Conservation (phyloP, 2,797 vertebrate genomes). For the Urophycis tenuis region DNA sequence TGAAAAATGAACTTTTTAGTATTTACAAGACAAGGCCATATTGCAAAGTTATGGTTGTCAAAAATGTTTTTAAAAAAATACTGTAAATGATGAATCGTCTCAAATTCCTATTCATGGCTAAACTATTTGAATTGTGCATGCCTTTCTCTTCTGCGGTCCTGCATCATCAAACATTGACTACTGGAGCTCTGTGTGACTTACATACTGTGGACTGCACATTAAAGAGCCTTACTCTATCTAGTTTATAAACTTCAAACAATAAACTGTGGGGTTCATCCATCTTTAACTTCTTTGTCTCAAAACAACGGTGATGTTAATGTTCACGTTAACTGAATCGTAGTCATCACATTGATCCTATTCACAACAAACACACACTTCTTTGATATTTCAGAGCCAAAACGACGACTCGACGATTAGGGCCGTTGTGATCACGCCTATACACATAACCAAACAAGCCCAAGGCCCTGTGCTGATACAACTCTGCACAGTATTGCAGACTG, state of each 20-base stretch:
- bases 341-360: neutral
- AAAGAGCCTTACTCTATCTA: no score
- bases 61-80: slow-evolving; percentile 56
- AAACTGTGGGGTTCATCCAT: neutral
- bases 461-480: no score
- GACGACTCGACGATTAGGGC: neutral
- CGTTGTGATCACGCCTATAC: neutral
- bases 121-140: slow-evolving; percentile 65
- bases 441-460: no score
- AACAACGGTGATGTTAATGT: neutral
- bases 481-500: no score
- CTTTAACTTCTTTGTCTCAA: neutral
- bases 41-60: slow-evolving; percentile 51
- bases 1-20: no score
- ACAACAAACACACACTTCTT: no score
- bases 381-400: neutral
- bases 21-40: slow-evolving; percentile 48
- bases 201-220: neutral
- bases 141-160: slow-evolving; percentile 25
- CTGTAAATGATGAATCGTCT: slow-evolving; percentile 52
- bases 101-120: slow-evolving; percentile 51
- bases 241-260: neutral
- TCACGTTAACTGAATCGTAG: neutral
- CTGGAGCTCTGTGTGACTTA: neutral
- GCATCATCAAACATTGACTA: neutral